Evolutionary conservation across 2,113 vertebrate species (phyloP).

Genomic region (Pardalotus punctatus): DNA sequence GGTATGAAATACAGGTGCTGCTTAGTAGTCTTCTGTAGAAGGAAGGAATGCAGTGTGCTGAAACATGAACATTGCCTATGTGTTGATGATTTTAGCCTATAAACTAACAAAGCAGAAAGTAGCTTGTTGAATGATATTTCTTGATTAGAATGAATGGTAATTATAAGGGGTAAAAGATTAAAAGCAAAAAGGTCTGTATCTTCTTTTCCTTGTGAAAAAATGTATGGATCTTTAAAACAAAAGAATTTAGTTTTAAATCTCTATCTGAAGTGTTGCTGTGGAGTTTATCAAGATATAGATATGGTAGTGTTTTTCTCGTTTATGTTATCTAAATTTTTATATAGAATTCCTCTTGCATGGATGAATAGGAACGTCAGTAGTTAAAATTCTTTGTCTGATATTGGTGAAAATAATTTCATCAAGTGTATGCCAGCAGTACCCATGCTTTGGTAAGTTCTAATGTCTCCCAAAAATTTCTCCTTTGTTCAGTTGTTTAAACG

Average conservation of each 20-base stretch:
- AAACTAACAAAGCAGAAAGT: not conserved
- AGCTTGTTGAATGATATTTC: not conserved
- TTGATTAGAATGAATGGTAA: not conserved
- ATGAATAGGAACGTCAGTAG: not conserved
- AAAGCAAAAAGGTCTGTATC: not conserved
- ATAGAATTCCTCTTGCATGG: not conserved
- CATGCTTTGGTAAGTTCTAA: not conserved
- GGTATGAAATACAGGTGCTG: not conserved
- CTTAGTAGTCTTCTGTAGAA: not conserved
- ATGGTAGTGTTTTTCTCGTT: not conserved
- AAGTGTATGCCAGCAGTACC: not conserved
- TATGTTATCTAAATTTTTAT: not conserved
- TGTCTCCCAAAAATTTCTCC: not conserved
- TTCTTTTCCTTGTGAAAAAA: not conserved
- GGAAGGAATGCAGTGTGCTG: not conserved
- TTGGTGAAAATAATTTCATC: not conserved
- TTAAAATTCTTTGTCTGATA: not conserved
- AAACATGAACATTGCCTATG: not conserved
- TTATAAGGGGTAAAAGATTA: not conserved
- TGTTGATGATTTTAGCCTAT: not conserved
- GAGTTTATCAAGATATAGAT: not conserved
- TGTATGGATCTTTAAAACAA: not conserved
- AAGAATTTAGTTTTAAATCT: not conserved
- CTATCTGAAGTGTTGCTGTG: not conserved
- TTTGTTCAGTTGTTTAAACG: constrained; percentile 86